phyloP scores from a whole-genome alignment of 2,113 vertebrate genomes.

The Aythya baeri region DNA sequence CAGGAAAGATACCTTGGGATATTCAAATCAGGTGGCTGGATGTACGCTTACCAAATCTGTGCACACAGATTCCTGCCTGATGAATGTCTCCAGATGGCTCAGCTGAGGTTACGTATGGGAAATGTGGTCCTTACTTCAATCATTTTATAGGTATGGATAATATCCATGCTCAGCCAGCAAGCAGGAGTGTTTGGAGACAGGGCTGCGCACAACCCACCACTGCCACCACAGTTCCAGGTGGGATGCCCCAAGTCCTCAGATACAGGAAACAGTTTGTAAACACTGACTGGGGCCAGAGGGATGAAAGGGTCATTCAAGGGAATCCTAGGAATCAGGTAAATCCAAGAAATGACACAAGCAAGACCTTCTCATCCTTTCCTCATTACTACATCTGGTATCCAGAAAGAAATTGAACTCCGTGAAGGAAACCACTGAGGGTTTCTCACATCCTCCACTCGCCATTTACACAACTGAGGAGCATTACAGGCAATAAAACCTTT shows the following conservation, averaged over 20 bases:
- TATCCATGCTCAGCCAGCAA: background rate
- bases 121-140: background rate
- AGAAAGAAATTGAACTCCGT: background rate
- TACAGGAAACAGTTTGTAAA: background rate
- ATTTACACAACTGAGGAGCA: background rate
- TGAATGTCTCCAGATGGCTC: background rate
- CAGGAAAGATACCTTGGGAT: background rate
- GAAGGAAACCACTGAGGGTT: background rate
- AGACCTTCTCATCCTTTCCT: background rate
- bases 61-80: background rate
- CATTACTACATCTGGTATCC: background rate
- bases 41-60: background rate
- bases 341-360: background rate
- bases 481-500: background rate
- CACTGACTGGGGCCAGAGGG: background rate
- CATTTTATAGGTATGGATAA: background rate
- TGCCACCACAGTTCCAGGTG: background rate
- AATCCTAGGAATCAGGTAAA: background rate
- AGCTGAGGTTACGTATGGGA: rapidly evolving
- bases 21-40: background rate
- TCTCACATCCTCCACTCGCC: background rate
- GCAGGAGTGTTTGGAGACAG: background rate
- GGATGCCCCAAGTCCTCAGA: background rate
- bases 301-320: background rate
- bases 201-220: background rate